Conservation (phyloP, 2,888 invertebrate genomes). For the Opisthograptis luteolata region DNA sequence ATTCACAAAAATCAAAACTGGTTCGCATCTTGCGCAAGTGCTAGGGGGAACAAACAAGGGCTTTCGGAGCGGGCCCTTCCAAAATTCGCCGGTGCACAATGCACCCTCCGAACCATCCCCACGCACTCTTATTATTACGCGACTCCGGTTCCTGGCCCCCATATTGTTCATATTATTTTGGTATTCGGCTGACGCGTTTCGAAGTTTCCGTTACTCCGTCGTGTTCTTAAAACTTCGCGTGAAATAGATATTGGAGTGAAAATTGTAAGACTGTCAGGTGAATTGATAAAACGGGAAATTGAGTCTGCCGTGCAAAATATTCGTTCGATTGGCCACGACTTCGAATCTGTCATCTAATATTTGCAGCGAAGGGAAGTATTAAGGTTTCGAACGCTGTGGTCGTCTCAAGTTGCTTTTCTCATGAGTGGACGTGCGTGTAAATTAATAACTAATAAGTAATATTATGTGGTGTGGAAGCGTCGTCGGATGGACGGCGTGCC, state of each 20-base stretch:
- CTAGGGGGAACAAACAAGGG: constrained; percentile 78
- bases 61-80: constrained; percentile 79
- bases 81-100: constrained; percentile 83
- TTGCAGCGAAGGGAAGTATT: constrained; percentile 83
- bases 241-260: constrained; percentile 30
- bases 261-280: constrained; percentile 31
- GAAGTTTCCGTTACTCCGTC: constrained; percentile 54
- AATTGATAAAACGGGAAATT: constrained; percentile 36
- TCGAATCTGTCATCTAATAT: constrained; percentile 81
- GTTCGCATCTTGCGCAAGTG: constrained; percentile 83
- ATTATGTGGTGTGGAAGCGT: constrained; percentile 74
- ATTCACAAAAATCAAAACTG: constrained; percentile 81
- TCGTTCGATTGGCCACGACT: constrained; percentile 65
- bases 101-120: constrained; percentile 84
- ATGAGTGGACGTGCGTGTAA: constrained; percentile 83
- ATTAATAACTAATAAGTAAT: constrained; percentile 79
- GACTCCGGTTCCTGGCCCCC: constrained; percentile 79
- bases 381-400: constrained; percentile 84
- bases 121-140: constrained; percentile 83
- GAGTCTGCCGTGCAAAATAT: constrained; percentile 58
- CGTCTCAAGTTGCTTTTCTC: constrained; percentile 84
- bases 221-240: constrained; percentile 40
- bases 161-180: constrained; percentile 82
- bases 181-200: constrained; percentile 75
- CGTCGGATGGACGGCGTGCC: constrained; percentile 63